Evolutionary conservation across 2,113 vertebrate species (phyloP).

Genomic region (Crotalus helleri): DNA sequence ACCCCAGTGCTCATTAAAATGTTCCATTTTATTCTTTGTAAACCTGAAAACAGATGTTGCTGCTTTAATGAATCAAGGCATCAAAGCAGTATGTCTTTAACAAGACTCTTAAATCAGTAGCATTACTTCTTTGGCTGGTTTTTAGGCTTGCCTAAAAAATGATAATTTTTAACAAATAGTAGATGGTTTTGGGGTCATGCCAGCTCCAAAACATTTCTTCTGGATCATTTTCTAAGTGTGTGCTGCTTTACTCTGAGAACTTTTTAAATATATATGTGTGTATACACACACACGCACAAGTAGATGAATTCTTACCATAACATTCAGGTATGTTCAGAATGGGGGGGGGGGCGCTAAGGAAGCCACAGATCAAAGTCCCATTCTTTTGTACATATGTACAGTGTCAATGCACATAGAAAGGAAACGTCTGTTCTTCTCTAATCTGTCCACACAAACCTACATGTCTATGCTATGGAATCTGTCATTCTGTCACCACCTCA

Average conservation of each 20-base stretch:
- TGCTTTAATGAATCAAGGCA: background rate
- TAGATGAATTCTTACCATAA: background rate
- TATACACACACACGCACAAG: too few species aligned
- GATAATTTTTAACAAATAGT: background rate
- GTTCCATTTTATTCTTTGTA: background rate
- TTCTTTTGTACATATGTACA: background rate
- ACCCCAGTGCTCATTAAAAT: background rate
- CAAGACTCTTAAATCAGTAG: background rate
- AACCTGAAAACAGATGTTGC: background rate
- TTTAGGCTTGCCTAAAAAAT: background rate
- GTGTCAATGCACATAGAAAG: background rate
- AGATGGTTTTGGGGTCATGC: background rate
- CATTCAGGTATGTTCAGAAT: background rate
- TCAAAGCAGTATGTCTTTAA: background rate
- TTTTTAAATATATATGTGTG: too few species aligned
- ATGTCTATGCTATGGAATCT: background rate
- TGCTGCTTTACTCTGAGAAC: background rate
- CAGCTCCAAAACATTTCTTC: background rate
- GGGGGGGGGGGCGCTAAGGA: background rate
- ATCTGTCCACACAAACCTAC: background rate
- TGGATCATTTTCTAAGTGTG: background rate
- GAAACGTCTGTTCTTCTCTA: background rate
- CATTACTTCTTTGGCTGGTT: background rate
- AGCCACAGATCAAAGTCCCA: background rate
- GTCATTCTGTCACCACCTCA: background rate